Conservation (phyloP, 2,113 vertebrate species). For the Calidris pygmaea region DNA sequence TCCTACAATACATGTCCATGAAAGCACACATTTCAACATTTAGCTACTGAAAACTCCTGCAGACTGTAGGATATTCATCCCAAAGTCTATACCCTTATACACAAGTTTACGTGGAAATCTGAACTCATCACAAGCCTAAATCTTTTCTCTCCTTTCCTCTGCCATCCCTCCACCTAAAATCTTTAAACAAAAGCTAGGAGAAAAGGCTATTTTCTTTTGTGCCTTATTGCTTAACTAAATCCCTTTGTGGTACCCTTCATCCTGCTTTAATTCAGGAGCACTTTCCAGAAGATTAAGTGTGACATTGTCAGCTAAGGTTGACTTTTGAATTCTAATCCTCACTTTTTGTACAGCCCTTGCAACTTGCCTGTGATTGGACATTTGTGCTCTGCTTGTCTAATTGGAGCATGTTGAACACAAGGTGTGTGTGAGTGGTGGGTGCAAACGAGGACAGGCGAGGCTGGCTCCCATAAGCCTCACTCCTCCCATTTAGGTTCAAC, state of each 20-base stretch:
- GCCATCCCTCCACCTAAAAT: neutral
- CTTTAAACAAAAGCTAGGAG: neutral
- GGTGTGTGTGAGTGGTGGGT: fast-evolving
- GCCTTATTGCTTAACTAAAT: neutral
- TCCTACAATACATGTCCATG: neutral
- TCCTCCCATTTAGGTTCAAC: neutral
- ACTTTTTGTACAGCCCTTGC: neutral
- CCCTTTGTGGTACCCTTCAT: neutral
- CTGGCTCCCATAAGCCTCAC: neutral
- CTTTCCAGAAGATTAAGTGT: neutral
- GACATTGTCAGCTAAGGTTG: neutral
- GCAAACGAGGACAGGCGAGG: neutral
- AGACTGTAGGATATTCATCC: neutral
- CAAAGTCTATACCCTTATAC: neutral
- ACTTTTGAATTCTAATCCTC: neutral
- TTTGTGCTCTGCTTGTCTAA: neutral
- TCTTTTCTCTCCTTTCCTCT: neutral
- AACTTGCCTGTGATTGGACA: neutral
- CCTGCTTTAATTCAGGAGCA: neutral
- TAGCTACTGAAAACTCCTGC: neutral
- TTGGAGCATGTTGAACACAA: neutral
- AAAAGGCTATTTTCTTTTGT: neutral
- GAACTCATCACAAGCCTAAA: neutral
- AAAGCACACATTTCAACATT: neutral
- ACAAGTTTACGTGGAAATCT: neutral